These are phyloP conservation scores for Crotophaga sulcirostris DNA, from an alignment of 2,113 vertebrate genomes.

Conservation along the genomic window DNA sequence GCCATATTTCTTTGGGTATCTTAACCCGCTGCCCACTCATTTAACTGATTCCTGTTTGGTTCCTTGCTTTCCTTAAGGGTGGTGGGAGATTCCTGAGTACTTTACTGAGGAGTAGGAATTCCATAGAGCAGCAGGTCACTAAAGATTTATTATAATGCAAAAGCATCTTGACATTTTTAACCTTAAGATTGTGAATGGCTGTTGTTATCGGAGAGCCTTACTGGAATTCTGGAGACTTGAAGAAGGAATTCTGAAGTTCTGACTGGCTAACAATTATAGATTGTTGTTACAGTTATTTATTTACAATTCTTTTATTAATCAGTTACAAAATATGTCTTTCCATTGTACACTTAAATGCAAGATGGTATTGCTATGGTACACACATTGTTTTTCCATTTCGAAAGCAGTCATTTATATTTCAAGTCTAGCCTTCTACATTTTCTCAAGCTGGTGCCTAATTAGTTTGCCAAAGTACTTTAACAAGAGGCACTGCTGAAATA, in stretches of 20 bases:
- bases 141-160: neutral
- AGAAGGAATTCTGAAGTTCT: neutral
- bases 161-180: neutral
- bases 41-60: neutral
- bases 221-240: neutral
- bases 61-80: neutral
- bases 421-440: neutral
- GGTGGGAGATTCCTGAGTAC: neutral
- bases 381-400: neutral
- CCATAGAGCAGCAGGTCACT: neutral
- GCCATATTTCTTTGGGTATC: neutral
- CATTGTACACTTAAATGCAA: neutral
- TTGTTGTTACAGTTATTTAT: neutral
- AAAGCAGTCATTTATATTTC: neutral
- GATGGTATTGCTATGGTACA: neutral
- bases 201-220: neutral
- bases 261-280: neutral
- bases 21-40: neutral
- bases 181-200: neutral
- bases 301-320: neutral
- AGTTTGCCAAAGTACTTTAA: neutral
- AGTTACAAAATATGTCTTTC: neutral
- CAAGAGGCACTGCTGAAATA: neutral
- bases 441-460: neutral
- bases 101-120: neutral